Base-by-base conservation (phyloP, 2,113 vertebrate species). In the Laticauda colubrina region DNA sequence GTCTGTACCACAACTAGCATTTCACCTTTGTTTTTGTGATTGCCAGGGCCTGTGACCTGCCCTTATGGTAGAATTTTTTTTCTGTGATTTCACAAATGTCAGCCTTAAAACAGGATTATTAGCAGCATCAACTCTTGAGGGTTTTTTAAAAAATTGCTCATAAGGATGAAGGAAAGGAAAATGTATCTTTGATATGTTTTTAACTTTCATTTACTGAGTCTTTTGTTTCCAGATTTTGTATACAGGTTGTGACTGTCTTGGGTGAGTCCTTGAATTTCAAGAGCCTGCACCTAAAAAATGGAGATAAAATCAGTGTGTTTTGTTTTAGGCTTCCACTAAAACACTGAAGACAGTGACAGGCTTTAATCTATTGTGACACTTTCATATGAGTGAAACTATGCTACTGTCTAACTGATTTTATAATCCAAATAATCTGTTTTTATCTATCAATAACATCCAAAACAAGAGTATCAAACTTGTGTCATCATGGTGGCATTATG, bases 101-200 rank as follows among this genome's bases (percentile, higher is more conserved):
- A 87, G 20, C 6, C 18, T 85, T 61, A 90, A 87, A 61, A 39
- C 55, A 90, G 81, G 87, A 86, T 53, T 51, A 53, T 45, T 26
- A 85, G 23, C 29, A 64, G 34, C 23, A 92, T 88, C 24, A 55
- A 45, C 34, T 75, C 54, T 75, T 39, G 34, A 89, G 24, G 51
- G n/a, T 69, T 88, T 92, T 55, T 21, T 48, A 48, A 48, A 21
- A 2, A 9, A 75, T 89, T 61, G 21, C 59, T 61, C 34, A 43
- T 61, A 59, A 93, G 43, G 85, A 59, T 21, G 61, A 90, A 81
- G n/a, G 45, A 93, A 90, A 86, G n/a, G 23, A 87, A 91, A 69
- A 64, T 54, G 4, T 57, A 23, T 89, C 4, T 10, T 20, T 59
- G 55, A 61, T 86, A 53, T 87, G 45, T 34, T 86, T 93, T 89